Evolutionary conservation across 2,888 invertebrate genomes (phyloP), one percentile per base, ranked within the genome.

Genomic region (Drosophila colorata): DNA sequence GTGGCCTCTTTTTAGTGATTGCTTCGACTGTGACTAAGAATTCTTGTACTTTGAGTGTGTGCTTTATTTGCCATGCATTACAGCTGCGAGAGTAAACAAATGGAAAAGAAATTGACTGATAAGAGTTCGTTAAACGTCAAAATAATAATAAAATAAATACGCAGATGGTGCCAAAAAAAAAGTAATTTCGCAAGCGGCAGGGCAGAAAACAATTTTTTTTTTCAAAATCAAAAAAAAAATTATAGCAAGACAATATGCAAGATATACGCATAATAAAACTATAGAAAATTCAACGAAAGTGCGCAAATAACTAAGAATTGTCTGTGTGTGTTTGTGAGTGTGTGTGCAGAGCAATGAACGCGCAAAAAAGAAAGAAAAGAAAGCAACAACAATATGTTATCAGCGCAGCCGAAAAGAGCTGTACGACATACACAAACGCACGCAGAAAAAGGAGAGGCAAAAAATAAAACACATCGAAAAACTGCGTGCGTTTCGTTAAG

Each of bases 371-470:
- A 72, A 78, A 69, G 72, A 46, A 73, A 59, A 73, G 81, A 81
- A 83, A 82, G 74, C 80, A 88, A 70, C 61, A 72, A 68, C 67
- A 68, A 72, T 75, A 80, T 86, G 88, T 85, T 85, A 85, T 85
- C 84, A 85, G 74, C 78, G 66, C 61, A 56, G 60, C 51, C 66
- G 40, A 70, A 85, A 74, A 66, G 58, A 75, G 67, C 51, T 55
- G 63, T 65, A 77, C 78, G 46, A 43, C 14, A 18, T 28, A 49
- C 58, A 49, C 33, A 51, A 2, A 7, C 35, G 28, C 28, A 44
- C 28, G 25, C 44, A 44, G 16, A 2, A 49, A 64, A 76, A 79
- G 60, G 61, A 64, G 52, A 80, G 18, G 47, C 55, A 58, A 55
- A 58, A 46, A 56, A 80, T n/a, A 35, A 61, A 60, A 68, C 31